phyloP scores from a whole-genome alignment of 2,888 invertebrate species.

The Spicauda simplicius region DNA sequence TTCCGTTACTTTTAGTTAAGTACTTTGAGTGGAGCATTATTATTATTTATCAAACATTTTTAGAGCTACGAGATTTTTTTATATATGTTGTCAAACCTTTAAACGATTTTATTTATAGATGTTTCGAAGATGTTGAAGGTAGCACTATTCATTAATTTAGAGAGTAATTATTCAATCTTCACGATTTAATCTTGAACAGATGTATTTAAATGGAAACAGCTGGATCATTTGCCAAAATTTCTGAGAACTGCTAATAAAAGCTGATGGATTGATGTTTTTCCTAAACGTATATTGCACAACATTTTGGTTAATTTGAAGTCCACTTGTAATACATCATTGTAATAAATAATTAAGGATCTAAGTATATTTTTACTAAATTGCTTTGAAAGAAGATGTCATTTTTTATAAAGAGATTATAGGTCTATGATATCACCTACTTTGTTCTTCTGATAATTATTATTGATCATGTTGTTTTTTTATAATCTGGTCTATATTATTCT shows the following conservation, averaged over 20 bases:
- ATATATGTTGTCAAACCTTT: too few species aligned
- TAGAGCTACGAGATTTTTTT: too few species aligned
- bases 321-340: conserved; percentile 7
- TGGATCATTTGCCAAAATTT: conserved; percentile 45
- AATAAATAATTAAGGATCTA: neutral
- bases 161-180: conserved; percentile 7
- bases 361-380: neutral
- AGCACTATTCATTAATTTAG: neutral
- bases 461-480: too few species aligned
- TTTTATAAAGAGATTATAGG: too few species aligned
- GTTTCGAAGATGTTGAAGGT: neutral
- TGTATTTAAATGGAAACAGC: conserved; percentile 45
- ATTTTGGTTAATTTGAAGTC: conserved; percentile 24
- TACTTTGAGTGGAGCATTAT: too few species aligned
- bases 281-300: neutral
- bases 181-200: conserved; percentile 37
- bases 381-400: too few species aligned
- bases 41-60: too few species aligned
- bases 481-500: too few species aligned
- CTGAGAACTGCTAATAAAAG: conserved; percentile 51
- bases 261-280: conserved; percentile 53
- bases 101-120: neutral
- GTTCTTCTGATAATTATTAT: too few species aligned
- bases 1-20: too few species aligned
- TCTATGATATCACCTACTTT: too few species aligned